Evolutionary conservation across 2,888 invertebrate species (phyloP), one percentile per base, ranked within the genome.

Genomic region (Nymphalis c-album): DNA sequence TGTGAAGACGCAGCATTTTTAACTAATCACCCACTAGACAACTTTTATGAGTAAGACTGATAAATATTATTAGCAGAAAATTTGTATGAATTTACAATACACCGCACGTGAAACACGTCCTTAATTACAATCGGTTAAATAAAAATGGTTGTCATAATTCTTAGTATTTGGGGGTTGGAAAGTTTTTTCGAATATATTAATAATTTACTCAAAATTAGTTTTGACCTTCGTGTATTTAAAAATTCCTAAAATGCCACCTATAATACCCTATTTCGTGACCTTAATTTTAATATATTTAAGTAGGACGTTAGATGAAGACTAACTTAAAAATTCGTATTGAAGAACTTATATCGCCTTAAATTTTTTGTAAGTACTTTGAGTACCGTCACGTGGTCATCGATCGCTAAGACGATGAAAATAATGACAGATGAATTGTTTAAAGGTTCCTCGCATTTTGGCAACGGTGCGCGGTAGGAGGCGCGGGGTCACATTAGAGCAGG

Each of bases 381-480:
- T 48, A 18, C n/a, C 45, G 72, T 77, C 80, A 82, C 78, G 73
- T 84, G 84, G 77, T 61, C 80, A 85, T 85, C 81, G 85, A 86
- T 85, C 80, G 78, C 48, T 68, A 76, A 71, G 75, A 78, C 74
- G 74, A 72, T 70, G 79, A 68, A 80, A 82, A 85, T 85, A 87
- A 86, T 86, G 82, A 85, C 79, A 82, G 85, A 87, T 87, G 84
- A 88, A 89, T 86, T 86, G 86, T 86, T 76, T 87, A 85, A 87
- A 85, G 80, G 81, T 79, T 85, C 78, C 81, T 84, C 78, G 81
- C 83, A 82, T 87, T 90, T 89, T 78, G 88, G 87, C 84, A 87
- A 83, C 72, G 82, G 81, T 84, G 87, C 85, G 89, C 85, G 83
- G 78, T 77, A 76, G 81, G 84, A 84, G 84, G 85, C 79, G 80